A percentile compares a stretch with the other conserved stretches of the same genome.
phyloP scores from a whole-genome alignment of 2,113 vertebrate genomes.

The Sylvietta virens region DNA sequence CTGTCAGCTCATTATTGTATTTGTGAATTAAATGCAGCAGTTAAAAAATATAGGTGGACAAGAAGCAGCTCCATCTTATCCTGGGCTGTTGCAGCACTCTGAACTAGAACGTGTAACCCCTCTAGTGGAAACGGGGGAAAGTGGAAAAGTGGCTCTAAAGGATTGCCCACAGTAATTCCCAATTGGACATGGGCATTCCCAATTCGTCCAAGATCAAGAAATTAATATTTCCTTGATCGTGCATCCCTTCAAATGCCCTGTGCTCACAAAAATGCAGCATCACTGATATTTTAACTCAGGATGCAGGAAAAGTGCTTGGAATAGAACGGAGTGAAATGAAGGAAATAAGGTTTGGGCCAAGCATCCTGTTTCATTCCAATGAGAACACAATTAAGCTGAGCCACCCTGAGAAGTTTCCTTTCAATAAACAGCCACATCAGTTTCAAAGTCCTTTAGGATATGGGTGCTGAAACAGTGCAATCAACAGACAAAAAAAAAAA shows the following conservation, averaged over 20 bases:
- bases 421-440: neutral
- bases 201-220: neutral
- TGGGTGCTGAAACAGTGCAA: neutral
- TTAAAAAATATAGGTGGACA: constrained; percentile 35
- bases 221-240: neutral
- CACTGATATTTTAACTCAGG: constrained; percentile 61
- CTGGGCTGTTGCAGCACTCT: neutral
- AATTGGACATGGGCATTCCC: neutral
- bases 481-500: neutral
- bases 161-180: neutral
- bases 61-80: constrained; percentile 6
- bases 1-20: neutral
- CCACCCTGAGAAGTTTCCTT: constrained; percentile 24
- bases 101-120: constrained; percentile 50
- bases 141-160: neutral
- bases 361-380: constrained; percentile 71
- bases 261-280: neutral
- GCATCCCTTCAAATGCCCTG: neutral
- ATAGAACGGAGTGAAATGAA: constrained; percentile 74
- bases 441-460: neutral
- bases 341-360: constrained; percentile 73
- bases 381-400: constrained; percentile 41
- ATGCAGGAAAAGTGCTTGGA: constrained; percentile 72
- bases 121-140: constrained; percentile 70
- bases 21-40: constrained; percentile 45